Base-by-base conservation (phyloP, 1,140 invertebrate genomes). In the Calycopis cecrops region DNA sequence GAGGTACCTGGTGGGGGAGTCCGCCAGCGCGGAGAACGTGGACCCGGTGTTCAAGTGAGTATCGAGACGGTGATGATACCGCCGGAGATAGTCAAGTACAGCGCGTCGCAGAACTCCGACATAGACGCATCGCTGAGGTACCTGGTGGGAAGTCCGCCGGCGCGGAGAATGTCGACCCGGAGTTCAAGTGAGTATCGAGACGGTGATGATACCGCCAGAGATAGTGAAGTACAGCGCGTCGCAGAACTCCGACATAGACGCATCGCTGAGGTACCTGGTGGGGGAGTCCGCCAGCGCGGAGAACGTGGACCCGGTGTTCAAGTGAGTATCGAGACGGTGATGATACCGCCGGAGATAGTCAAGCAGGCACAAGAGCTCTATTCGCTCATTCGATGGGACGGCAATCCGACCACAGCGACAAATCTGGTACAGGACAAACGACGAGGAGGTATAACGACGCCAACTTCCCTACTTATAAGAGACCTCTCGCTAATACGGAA, bases 201-300 rank as follows among this genome's bases (percentile, higher is more conserved):
- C 21, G 2, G 21, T 28, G 21, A 2, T 28, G 2, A 28, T 28
- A 6, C 21, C 6, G 21, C 6, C 90, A 0, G 92, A 95, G 76
- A 90, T 97, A 48, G 93, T 94, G 72, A 82, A 89, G 17, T 93
- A 92, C 79, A 94, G 93, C 60, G 89, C 93, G 21, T 74, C 78
- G 8, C 81, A 88, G 55, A 86, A 87, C 52, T 78, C 75, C 7
- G 87, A 92, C 65, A 71, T 92, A 4, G 86, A 91, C 9, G 88
- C 88, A 2, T 92, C 92, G 1, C 63, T 93, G 35, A 75, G 90
- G 56, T 88, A 92, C n/a, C 68, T 93, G 14, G 90, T 90, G 0
- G 80, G 79, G 2, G 81, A 81, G 33, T 58, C 87, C 74, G 57
- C 86, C 76, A 57, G 73, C 69, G 66, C 77, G 6, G 77, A 87